Evolutionary conservation across 2,888 invertebrate genomes (phyloP).

Genomic region (Protodeltote pygarga): DNA sequence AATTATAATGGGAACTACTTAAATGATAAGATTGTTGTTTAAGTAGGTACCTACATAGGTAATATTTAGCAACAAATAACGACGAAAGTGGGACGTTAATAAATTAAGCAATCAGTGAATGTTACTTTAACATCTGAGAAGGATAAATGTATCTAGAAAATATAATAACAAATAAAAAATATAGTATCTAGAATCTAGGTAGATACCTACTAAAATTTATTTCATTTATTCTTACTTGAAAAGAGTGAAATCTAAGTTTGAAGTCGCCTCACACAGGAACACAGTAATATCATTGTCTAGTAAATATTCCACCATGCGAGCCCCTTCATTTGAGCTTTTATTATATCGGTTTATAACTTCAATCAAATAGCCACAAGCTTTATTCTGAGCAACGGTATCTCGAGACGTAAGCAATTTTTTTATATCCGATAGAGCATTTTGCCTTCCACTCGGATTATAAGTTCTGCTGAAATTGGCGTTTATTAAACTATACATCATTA

Average conservation of each 20-base stretch:
- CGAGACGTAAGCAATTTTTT: slow-evolving; percentile 77
- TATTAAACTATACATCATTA: slow-evolving; percentile 71
- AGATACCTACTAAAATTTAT: too few relatives aligned
- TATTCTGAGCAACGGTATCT: slow-evolving; percentile 73
- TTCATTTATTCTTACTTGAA: slow-evolving; percentile 71
- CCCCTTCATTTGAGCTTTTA: slow-evolving; percentile 64
- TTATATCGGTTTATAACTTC: slow-evolving; percentile 73
- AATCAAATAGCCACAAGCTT: slow-evolving; percentile 76
- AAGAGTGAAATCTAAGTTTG: slow-evolving; percentile 76
- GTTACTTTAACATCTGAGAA: slow-evolving; percentile 1
- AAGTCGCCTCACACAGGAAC: slow-evolving; percentile 79
- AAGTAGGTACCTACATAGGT: not conserved
- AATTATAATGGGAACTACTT: too few relatives aligned
- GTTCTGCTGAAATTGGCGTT: slow-evolving; percentile 74
- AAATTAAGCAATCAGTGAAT: too few relatives aligned
- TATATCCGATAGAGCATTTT: slow-evolving; percentile 77
- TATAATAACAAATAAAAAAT: too few relatives aligned
- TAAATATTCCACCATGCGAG: slow-evolving; percentile 70
- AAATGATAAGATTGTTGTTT: too few relatives aligned
- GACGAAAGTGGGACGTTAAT: too few relatives aligned
- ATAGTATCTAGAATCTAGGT: too few relatives aligned
- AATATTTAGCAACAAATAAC: not conserved
- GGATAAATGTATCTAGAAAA: slow-evolving; percentile 1
- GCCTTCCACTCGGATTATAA: slow-evolving; percentile 74
- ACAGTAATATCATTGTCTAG: slow-evolving; percentile 78